Evolutionary conservation across 2,797 vertebrate species (phyloP).

Genomic region (Heliangelus exortis): DNA sequence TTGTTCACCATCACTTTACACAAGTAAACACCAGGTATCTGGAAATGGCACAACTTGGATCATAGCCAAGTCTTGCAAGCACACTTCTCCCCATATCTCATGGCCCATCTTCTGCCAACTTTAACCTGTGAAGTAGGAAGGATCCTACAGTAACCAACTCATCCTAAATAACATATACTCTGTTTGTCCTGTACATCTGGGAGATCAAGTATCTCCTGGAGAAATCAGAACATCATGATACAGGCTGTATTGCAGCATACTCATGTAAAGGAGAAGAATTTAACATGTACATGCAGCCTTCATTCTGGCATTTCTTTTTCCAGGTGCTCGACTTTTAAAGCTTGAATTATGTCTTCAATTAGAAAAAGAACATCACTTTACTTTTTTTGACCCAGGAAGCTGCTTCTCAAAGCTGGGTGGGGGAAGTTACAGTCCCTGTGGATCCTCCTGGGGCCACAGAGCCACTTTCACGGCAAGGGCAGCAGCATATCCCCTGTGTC

Average conservation of each 20-base stretch:
- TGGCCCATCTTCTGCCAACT: background rate
- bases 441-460: background rate
- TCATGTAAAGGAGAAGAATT: background rate
- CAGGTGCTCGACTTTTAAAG: background rate
- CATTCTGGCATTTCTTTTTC: background rate
- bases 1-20: background rate
- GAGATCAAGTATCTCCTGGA: background rate
- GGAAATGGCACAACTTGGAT: background rate
- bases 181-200: background rate
- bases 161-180: background rate
- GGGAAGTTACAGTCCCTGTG: fast-evolving
- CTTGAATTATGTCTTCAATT: background rate
- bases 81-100: background rate
- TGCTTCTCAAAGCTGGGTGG: background rate
- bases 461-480: background rate
- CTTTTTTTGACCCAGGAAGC: background rate
- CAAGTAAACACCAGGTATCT: background rate
- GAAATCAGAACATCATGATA: background rate
- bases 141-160: background rate
- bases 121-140: background rate
- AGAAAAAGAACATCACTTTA: background rate
- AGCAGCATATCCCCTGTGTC: background rate
- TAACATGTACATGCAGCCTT: background rate
- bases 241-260: background rate
- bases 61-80: background rate